These are phyloP conservation scores for Anser cygnoides DNA, from an alignment of 2,113 vertebrate genomes.

Conservation along the genomic window DNA sequence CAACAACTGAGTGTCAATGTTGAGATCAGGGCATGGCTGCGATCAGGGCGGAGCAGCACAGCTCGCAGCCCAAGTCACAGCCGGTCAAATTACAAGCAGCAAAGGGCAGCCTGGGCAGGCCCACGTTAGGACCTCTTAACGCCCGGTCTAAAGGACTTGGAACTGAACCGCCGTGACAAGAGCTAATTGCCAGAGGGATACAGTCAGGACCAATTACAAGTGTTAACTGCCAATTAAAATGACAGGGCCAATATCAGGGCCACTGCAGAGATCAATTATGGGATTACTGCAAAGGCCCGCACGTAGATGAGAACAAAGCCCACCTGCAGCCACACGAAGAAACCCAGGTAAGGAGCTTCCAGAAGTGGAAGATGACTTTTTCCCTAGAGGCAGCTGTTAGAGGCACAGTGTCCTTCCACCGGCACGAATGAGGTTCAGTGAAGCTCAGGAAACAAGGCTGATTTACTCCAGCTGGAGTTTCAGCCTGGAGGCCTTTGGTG, in stretches of 20 bases:
- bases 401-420: background rate
- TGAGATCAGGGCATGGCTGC: background rate
- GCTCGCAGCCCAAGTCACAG: background rate
- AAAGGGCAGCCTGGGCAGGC: constrained; percentile 10
- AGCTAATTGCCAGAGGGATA: constrained; percentile 34
- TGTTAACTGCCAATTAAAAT: constrained; percentile 64
- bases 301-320: constrained; percentile 31
- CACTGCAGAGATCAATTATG: constrained; percentile 39
- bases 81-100: background rate
- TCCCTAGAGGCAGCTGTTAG: background rate
- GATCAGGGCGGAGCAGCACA: background rate
- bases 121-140: constrained; percentile 33
- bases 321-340: background rate
- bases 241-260: constrained; percentile 29
- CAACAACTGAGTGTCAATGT: background rate
- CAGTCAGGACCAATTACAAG: constrained; percentile 49
- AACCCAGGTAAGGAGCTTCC: background rate
- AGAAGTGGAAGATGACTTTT: background rate
- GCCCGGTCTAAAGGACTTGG: constrained; percentile 17
- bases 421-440: background rate
- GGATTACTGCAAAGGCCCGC: constrained; percentile 29
- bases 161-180: constrained; percentile 24
- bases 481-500: background rate
- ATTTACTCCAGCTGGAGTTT: background rate
- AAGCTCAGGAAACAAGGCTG: background rate